phyloP scores from a whole-genome alignment of 2,113 vertebrate species.

The Pomatorhinus ruficollis region DNA sequence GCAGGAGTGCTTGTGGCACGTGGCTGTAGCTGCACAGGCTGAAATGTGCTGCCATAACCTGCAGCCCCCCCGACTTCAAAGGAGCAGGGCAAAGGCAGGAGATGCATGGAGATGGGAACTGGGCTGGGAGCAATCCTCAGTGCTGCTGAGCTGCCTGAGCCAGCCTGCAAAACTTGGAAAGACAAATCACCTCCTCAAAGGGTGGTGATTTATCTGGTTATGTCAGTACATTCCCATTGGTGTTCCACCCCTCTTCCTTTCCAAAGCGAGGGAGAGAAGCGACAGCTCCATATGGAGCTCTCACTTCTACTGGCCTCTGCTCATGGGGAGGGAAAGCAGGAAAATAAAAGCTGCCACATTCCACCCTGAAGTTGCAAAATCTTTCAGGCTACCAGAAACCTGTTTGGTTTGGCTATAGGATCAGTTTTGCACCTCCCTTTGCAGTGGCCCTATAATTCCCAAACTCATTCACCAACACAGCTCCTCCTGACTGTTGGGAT shows the following conservation, averaged over 20 bases:
- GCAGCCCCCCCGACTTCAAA: background rate
- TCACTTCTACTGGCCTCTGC: background rate
- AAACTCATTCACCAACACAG: background rate
- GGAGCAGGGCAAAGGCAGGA: background rate
- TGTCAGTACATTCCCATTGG: background rate
- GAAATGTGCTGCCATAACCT: background rate
- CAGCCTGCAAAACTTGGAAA: background rate
- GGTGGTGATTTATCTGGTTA: background rate
- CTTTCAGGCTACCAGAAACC: background rate
- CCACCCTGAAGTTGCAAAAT: background rate
- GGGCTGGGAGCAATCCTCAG: background rate
- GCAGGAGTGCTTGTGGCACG: background rate
- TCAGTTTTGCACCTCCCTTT: background rate
- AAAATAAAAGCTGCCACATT: background rate
- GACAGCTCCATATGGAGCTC: background rate
- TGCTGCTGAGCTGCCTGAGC: background rate
- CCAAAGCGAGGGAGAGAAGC: accelerated
- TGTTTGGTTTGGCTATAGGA: background rate
- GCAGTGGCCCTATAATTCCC: background rate
- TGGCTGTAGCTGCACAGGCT: background rate
- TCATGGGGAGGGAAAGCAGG: background rate
- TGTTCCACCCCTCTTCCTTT: background rate
- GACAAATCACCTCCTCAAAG: background rate
- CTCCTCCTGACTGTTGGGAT: background rate
- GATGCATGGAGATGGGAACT: background rate